Evolutionary conservation across 2,888 invertebrate genomes (phyloP), one percentile per base, ranked within the genome.

Genomic region (Diploptera punctata): DNA sequence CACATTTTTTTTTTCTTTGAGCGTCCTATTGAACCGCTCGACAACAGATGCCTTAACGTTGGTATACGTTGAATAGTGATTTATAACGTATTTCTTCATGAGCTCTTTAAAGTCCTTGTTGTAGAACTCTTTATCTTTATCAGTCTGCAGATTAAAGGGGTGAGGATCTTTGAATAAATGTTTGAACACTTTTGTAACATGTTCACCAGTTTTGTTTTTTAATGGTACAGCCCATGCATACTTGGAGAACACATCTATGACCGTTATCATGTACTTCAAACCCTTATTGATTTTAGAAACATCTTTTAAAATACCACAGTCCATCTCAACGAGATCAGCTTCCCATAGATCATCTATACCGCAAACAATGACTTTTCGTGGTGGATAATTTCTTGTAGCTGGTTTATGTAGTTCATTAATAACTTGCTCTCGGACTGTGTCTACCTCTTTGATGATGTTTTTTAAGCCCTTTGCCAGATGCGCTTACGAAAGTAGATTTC

Each of bases 201-300:
- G 13, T 61, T n/a, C 1, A 31, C 61, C 29, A n/a, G 61, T 61
- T 61, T 61, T 61, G 16, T 61, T 18, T 61, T 61, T 61, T 16
- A 61, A 4, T 24, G 61, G 61, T n/a, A 61, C 2, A n/a, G 61
- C 61, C 61, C 61, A 61, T 13, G 16, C 61, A 18, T 61, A 29
- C 29, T 61, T 24, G 29, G 61, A 61, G 13, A 61, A 61, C 24
- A 61, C 61, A 26, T 61, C 61, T 4, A 47, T 47, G n/a, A 47
- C n/a, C 10, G 47, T 47, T n/a, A 13, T 7, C 47, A 47, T 47
- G 18, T 47, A 47, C 3, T 47, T 47, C 3, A 13, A 47, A n/a
- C 47, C 47, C n/a, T n/a, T 47, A n/a, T 33, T 33, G 33, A 33
- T 7, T 33, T 7, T 33, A 5, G 33, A 33, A 33, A 33, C 10